Base-by-base conservation (phyloP, 2,797 vertebrate genomes). In the Lacerta viridis region DNA sequence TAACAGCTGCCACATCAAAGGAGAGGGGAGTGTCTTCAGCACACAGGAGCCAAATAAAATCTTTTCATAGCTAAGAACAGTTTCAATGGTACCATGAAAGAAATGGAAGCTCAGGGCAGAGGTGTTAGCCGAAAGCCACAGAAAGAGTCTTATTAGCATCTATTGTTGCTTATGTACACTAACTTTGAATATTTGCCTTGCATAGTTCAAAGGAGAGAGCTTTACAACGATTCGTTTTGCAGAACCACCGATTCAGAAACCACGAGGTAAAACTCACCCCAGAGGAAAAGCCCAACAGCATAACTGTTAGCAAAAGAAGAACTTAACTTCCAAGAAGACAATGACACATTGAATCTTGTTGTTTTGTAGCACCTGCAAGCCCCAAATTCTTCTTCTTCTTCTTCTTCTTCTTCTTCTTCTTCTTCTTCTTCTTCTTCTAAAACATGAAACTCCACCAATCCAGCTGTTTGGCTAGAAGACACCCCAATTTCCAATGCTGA, bases 61-160 rank as follows among this genome's bases (percentile, higher is more conserved):
- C 87, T 79, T 78, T 92, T 89, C 41, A 81, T 92, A 92, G 87
- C 92, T 84, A 92, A 80, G 36, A 84, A 89, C 91, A 86, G 55
- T 25, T 82, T 59, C 33, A 86, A 69, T 71, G 69, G 41, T 76
- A 82, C 78, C 77, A 66, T 80, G 88, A 92, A 92, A 91, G 61
- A 68, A 68, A 80, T 80, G 78, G 78, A 90, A 69, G 41, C 68
- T 87, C 74, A 50, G 79, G 79, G 59, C 74, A 83, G 27, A 82
- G 80, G 36, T 87, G 33, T 33, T 87, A 83, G 69, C 0, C 0
- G 81, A 46, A 88, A 88, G 10, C 18, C 43, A 76, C 33, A 83
- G 9, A 64, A 23, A 74, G 61, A 55, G 33, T 50, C 33, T 27
- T 75, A 36, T 20, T 68, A 80, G 59, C 25, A 66, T 41, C 9